A percentile compares a stretch with the other conserved stretches of the same genome.
These are phyloP conservation scores for Cryptocheilus praepositus DNA, from an alignment of 2,888 invertebrate species.

Conservation along the genomic window DNA sequence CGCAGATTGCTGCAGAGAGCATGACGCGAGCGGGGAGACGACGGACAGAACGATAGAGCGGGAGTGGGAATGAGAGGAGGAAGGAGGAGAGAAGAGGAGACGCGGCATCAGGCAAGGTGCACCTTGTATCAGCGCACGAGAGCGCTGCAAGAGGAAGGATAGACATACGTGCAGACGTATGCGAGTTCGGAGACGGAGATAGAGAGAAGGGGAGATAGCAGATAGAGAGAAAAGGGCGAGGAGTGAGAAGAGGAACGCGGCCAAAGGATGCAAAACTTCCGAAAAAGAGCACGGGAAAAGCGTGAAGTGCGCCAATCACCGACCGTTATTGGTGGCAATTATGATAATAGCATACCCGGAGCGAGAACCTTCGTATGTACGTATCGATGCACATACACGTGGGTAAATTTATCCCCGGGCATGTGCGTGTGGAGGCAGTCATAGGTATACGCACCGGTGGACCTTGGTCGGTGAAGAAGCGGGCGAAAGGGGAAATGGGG, in stretches of 20 bases:
- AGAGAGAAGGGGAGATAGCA: background rate
- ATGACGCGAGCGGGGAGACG: background rate
- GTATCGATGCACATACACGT: constrained; percentile 1
- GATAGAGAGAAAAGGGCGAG: constrained; percentile 19
- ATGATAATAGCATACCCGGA: constrained; percentile 72
- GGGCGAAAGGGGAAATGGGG: background rate
- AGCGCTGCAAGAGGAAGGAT: background rate
- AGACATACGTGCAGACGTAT: no score
- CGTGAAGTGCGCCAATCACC: constrained; percentile 71
- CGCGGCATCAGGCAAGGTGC: no score
- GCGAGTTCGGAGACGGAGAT: no score
- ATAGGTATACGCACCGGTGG: background rate
- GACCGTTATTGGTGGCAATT: constrained; percentile 72
- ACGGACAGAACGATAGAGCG: background rate
- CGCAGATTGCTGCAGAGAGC: constrained; percentile 25
- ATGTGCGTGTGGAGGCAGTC: constrained; percentile 13
- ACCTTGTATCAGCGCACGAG: no score
- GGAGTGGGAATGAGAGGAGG: background rate
- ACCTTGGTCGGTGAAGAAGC: constrained; percentile 2
- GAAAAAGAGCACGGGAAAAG: constrained; percentile 68
- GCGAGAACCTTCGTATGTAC: constrained; percentile 44
- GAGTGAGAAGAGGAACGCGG: constrained; percentile 40
- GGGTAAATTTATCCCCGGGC: constrained; percentile 5
- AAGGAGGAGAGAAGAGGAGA: constrained; percentile 27
- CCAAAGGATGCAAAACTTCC: constrained; percentile 65